These are phyloP conservation scores for Tinamus major DNA, from an alignment of 2,797 vertebrate genomes.

Conservation along the genomic window DNA sequence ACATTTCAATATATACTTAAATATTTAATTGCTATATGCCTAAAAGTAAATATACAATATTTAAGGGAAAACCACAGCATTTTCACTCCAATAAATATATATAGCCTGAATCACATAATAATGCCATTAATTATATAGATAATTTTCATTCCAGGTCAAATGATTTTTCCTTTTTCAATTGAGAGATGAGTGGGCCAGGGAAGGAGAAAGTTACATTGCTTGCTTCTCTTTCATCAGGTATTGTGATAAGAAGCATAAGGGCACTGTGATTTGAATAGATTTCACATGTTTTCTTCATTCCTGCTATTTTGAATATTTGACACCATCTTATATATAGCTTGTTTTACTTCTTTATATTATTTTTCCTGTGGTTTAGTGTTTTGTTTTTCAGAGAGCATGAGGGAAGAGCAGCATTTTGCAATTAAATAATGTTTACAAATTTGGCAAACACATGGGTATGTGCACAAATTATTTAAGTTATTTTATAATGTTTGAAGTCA, in stretches of 20 bases:
- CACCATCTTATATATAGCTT: not conserved
- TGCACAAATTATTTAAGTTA: not conserved
- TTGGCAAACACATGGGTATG: not conserved
- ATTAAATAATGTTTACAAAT: not conserved
- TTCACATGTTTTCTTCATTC: not conserved
- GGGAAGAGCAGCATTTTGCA: not conserved
- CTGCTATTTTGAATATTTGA: not conserved
- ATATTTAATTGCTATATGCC: not conserved
- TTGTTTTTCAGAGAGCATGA: not conserved
- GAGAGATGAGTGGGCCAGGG: not conserved
- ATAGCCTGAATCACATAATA: not conserved
- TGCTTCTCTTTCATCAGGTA: not conserved
- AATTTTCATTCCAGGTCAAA: not conserved
- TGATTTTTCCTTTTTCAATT: not conserved
- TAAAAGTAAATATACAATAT: not conserved
- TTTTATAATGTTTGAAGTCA: not conserved
- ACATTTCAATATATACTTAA: not conserved
- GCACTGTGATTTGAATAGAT: not conserved
- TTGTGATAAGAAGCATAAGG: not conserved
- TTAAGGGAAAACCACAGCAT: not conserved
- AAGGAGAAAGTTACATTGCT: not conserved
- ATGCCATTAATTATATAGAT: not conserved
- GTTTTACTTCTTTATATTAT: not conserved
- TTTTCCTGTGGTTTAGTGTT: not conserved
- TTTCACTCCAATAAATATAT: not conserved